phyloP scores from a whole-genome alignment of 2,888 invertebrate species.

The Notocelia uddmanniana region DNA sequence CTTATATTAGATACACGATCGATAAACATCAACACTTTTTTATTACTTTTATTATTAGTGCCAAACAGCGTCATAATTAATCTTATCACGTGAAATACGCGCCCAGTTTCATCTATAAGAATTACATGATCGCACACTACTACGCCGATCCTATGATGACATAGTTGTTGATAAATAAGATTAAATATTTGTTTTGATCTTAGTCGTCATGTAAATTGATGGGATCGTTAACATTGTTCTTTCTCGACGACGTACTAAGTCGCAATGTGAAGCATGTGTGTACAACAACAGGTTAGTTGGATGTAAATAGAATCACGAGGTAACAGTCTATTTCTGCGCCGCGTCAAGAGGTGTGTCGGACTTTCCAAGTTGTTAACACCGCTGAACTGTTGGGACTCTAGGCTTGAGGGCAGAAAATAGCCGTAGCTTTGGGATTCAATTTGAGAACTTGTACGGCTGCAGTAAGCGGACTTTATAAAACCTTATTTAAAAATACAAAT shows the following conservation, averaged over 20 bases:
- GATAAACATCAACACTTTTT: no score
- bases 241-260: constrained; percentile 7
- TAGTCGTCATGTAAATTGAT: constrained; percentile 4
- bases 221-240: constrained; percentile 25
- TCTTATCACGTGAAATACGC: neutral
- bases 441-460: neutral
- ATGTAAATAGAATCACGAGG: constrained; percentile 57
- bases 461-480: neutral
- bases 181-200: constrained; percentile 17
- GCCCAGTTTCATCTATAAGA: no score
- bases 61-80: neutral
- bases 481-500: neutral
- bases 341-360: constrained; percentile 47
- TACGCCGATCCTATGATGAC: neutral
- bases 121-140: no score
- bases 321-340: constrained; percentile 68
- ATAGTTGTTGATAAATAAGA: constrained; percentile 8
- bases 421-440: constrained; percentile 13
- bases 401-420: constrained; percentile 17
- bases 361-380: constrained; percentile 35
- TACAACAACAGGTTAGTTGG: constrained; percentile 33
- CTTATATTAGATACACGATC: no score
- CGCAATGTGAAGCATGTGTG: constrained; percentile 9
- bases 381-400: constrained; percentile 7
- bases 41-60: no score